Base-by-base conservation (phyloP, 1,140 invertebrate genomes). In the Carcinoscorpius rotundicauda region DNA sequence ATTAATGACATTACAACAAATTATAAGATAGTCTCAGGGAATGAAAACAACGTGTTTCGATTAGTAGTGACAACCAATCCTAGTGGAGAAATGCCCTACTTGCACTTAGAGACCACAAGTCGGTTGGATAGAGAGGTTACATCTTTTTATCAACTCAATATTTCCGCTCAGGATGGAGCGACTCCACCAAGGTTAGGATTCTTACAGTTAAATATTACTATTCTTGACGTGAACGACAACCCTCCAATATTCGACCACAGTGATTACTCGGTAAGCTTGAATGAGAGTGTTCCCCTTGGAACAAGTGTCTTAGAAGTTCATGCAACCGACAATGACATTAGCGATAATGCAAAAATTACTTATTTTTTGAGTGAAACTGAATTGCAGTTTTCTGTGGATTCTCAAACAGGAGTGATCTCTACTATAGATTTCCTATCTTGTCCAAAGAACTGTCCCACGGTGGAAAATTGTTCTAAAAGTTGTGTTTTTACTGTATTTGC, bases 401-500 rank as follows among this genome's bases (percentile, higher is more conserved):
- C 90, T 0, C 87, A 93, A 74, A 91, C 87, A 0, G 92, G 92
- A 5, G 82, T 86, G 0, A 91, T 96, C 68, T 85, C 84, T 6
- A 94, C 89, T 0, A 83, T 85, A 0, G 88, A 92, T 74, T 79
- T 81, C 8, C 76, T 93, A 9, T 70, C 68, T 49, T 76, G 75
- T 57, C 65, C 72, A 58, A 68, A 72, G 52, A 86, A 86, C 64
- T 93, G 91, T 74, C 87, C 87, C 0, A 62, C 65, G 10, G 80
- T 66, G 78, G 80, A 66, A 10, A 81, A 81, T 51, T 91, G 89
- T 75, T 83, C 89, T 50, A 90, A 93, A 78, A 89, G 88, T 74
- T 97, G 93, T 77, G 90, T 97, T 6, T 89, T 97, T 71, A 95
- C 92, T 0, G 89, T 98, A 0, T 93, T 91, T n/a, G 94, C 93